Evolutionary conservation across 1,140 invertebrate genomes (phyloP), one percentile per base, ranked within the genome.

Genomic region (Colletes gigas): DNA sequence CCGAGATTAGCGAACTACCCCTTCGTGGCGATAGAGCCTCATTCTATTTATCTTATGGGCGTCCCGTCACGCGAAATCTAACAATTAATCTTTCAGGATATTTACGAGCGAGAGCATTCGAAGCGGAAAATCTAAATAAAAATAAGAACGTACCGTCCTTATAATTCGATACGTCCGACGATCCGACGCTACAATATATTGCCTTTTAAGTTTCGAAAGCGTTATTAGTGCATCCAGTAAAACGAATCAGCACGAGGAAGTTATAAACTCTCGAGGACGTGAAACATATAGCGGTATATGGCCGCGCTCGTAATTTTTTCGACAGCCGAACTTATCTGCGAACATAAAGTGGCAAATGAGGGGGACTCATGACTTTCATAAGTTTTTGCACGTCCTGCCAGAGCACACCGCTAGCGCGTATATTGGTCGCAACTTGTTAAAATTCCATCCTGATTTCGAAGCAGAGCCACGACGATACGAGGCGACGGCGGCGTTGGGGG

Each of bases 361-460:
- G 73, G 55, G 50, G 68, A 84, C 74, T 82, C 65, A 74, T 82
- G 79, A 85, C 79, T 85, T 82, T 82, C 83, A 75, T 85, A 82
- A 85, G 84, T 73, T 79, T 70, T 82, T 75, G 79, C 67, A 73
- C 65, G 62, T 78, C 54, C 78, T 63, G 52, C 60, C 6, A 5
- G 60, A 39, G 71, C 54, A 12, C 63, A 30, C 39, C 81, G 66
- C 52, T 60, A 68, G 59, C 54, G 63, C 52, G 39, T 76, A 9
- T 67, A 72, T 50, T 10, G 72, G 68, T 44, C 73, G 76, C 62
- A 77, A 83, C 84, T 87, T 81, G 78, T 86, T 86, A 87, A 87
- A 86, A 87, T 87, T 87, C 81, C 72, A 80, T 80, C 72, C 77
- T 74, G 84, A 86, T 86, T 86, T 86, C 72, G 60, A 69, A 76